A percentile compares a stretch with the other conserved stretches of the same genome.
phyloP scores from a whole-genome alignment of 1,140 invertebrate genomes.

The Protaetia brevitarsis region DNA sequence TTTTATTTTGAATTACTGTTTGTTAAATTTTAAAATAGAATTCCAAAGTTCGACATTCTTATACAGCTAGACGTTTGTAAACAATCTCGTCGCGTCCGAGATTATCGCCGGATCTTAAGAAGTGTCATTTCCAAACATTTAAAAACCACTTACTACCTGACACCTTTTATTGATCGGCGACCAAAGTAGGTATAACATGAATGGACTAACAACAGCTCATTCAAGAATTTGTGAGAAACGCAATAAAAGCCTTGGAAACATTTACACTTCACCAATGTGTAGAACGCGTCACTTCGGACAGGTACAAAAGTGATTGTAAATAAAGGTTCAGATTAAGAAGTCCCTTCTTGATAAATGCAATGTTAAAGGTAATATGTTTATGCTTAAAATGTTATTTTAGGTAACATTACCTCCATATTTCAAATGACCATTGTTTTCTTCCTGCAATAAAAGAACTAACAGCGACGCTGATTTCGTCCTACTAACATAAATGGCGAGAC shows the following conservation, averaged over 20 bases:
- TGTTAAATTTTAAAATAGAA: no score
- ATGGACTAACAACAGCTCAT: not conserved
- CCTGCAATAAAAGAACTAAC: slow-evolving; percentile 3
- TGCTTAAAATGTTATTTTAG: not conserved
- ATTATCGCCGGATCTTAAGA: not conserved
- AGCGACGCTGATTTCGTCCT: no score
- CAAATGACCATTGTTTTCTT: not conserved
- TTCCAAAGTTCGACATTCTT: no score
- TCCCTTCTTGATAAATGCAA: not conserved
- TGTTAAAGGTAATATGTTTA: not conserved
- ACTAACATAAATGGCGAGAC: no score
- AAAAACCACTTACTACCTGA: slow-evolving; percentile 13
- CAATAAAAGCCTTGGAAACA: slow-evolving; percentile 1
- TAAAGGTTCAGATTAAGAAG: not conserved
- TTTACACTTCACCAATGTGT: not conserved
- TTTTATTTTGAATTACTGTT: no score
- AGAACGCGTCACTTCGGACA: not conserved
- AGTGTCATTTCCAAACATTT: slow-evolving; percentile 15
- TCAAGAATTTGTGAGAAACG: slow-evolving; percentile 12
- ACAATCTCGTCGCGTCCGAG: not conserved
- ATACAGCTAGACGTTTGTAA: not conserved
- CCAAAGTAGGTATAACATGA: not conserved
- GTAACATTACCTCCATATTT: not conserved
- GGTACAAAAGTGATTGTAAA: not conserved
- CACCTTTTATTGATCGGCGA: slow-evolving; percentile 3